Evolutionary conservation across 2,888 invertebrate genomes (phyloP).

Genomic region (Tineola bisselliella): DNA sequence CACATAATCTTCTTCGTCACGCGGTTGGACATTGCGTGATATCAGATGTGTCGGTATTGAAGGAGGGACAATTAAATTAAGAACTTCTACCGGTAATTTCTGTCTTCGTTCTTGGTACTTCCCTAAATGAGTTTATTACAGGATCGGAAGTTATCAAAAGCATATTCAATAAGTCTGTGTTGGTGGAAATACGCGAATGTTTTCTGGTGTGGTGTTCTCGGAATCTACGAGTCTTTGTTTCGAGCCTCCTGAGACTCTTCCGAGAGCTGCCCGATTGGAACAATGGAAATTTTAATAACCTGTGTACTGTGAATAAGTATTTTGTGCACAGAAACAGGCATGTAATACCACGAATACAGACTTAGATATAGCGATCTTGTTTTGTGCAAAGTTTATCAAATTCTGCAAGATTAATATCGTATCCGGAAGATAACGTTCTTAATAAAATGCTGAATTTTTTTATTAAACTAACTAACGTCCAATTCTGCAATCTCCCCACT

Average conservation of each 20-base stretch:
- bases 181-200: slow-evolving; percentile 12
- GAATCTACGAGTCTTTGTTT: slow-evolving; percentile 21
- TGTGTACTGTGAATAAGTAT: slow-evolving; percentile 20
- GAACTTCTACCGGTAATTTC: neutral
- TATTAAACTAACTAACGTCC: neutral
- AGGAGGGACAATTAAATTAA: neutral
- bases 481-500: neutral
- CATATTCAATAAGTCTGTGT: slow-evolving; percentile 15
- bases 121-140: neutral
- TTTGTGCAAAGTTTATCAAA: neutral
- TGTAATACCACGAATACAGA: slow-evolving; percentile 16
- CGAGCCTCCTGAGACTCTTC: slow-evolving; percentile 26
- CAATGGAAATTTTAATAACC: slow-evolving; percentile 20
- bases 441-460: neutral
- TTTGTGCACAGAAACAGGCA: slow-evolving; percentile 26
- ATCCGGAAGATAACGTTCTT: slow-evolving; percentile 2
- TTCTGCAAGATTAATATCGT: slow-evolving; percentile 3
- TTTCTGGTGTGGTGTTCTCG: slow-evolving; percentile 16
- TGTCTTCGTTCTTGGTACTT: neutral
- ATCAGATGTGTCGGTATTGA: no score
- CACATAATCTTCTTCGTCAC: no score
- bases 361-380: neutral
- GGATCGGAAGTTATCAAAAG: slow-evolving; percentile 16
- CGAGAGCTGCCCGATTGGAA: slow-evolving; percentile 24
- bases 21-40: no score